Conservation (phyloP, 2,888 invertebrate species). For the Hydrotaea diabolus region DNA sequence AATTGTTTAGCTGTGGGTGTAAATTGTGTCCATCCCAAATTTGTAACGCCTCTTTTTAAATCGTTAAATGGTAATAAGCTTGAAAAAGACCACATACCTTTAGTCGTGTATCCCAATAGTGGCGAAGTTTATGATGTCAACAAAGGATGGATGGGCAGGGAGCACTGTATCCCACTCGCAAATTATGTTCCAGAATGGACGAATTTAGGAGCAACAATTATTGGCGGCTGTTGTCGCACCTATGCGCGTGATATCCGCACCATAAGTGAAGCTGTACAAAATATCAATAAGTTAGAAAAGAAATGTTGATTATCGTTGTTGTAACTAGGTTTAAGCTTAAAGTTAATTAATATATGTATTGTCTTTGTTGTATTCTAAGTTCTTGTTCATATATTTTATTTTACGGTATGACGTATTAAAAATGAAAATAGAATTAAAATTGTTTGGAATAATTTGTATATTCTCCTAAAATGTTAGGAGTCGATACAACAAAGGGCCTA, state of each 20-base stretch:
- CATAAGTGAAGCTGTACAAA: slow-evolving; percentile 82
- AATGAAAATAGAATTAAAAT: too few species aligned
- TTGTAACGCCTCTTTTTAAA: slow-evolving; percentile 84
- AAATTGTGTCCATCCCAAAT: slow-evolving; percentile 90
- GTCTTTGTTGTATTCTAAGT: too few species aligned
- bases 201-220: slow-evolving; percentile 89
- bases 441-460: too few species aligned
- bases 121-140: slow-evolving; percentile 82
- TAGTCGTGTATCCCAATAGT: slow-evolving; percentile 96
- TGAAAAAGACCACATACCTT: slow-evolving; percentile 83
- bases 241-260: slow-evolving; percentile 89
- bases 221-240: slow-evolving; percentile 96
- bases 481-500: too few species aligned
- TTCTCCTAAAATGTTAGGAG: too few species aligned
- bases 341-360: too few species aligned
- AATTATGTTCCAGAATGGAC: slow-evolving; percentile 90
- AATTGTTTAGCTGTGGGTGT: slow-evolving; percentile 92
- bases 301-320: background rate
- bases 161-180: slow-evolving; percentile 87
- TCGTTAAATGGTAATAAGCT: slow-evolving; percentile 82
- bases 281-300: slow-evolving; percentile 71
- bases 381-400: too few species aligned
- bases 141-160: slow-evolving; percentile 85
- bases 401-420: too few species aligned
- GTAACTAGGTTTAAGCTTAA: too few species aligned